Base-by-base conservation (phyloP, 2,888 invertebrate genomes). In the Mythimna ferrago region DNA sequence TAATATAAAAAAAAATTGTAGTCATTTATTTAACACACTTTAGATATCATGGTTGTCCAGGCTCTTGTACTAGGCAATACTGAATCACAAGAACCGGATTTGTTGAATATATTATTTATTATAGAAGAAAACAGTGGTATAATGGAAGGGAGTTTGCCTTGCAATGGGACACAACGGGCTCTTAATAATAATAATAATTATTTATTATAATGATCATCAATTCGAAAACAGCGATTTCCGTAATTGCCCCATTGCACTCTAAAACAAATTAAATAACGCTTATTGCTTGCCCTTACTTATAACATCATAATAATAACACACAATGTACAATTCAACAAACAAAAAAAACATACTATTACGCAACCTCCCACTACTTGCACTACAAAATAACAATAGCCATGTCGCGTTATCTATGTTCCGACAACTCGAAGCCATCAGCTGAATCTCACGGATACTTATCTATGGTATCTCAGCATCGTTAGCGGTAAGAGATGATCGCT, bases 401-500 rank as follows among this genome's bases (percentile, higher is more conserved):
- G 76, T 74, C 80, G 65, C 72, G 51, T 62, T 84, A 73, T 81
- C 80, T 79, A 80, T 78, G 78, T 76, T 66, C 76, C 65, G 66
- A 84, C 82, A 80, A 76, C 62, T 78, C 76, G 57, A 58, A 72
- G 72, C 73, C 86, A 84, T 85, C 86, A 81, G 75, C 74, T 75
- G 68, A 75, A 83, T 81, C 88, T 82, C 78, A 82, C 79, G 74
- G 84, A 84, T 85, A 66, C 74, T 76, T 86, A 86, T 85, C 85
- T 69, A 62, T 57, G 77, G 70, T 84, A 87, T 88, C 88, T 83
- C 78, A 67, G 73, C 75, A 82, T 88, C 84, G 87, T 88, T 88
- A 87, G 87, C 68, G 78, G 76, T 73, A 73, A 75, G 67, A 81
- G 78, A 82, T 66, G 88, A 87, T 87, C 73, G 80, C 87, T 79